phyloP scores from a whole-genome alignment of 2,113 vertebrate species.

The Sylvietta virens region DNA sequence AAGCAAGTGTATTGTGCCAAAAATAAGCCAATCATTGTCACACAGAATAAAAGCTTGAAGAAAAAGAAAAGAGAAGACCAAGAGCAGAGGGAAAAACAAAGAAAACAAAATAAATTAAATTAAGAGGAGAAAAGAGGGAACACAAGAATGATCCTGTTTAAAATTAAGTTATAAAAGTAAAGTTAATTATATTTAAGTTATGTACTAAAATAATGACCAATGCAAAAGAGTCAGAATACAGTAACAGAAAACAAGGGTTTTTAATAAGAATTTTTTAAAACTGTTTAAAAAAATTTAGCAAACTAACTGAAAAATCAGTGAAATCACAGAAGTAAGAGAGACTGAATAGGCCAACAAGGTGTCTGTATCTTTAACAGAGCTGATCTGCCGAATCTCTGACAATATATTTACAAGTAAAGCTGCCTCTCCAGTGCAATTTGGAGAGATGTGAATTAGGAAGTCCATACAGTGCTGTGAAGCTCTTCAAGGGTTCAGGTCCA shows the following conservation, averaged over 20 bases:
- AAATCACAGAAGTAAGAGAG: not conserved
- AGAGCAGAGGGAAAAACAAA: not conserved
- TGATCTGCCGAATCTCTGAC: not conserved
- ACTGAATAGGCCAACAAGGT: not conserved
- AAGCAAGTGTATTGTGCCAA: not conserved
- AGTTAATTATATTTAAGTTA: not conserved
- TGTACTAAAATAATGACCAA: not conserved
- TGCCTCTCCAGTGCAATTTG: not conserved
- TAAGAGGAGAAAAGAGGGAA: not conserved
- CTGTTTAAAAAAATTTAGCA: not conserved
- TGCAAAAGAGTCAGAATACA: not conserved
- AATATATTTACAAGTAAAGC: not conserved
- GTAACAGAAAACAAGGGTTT: not conserved
- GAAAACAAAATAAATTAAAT: not conserved
- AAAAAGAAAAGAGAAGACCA: not conserved
- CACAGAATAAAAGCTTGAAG: not conserved
- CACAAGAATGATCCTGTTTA: not conserved
- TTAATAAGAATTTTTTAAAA: not conserved
- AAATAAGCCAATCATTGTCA: not conserved
- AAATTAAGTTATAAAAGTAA: not conserved
- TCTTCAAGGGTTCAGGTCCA: not conserved
- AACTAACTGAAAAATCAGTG: not conserved
- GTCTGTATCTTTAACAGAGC: not conserved
- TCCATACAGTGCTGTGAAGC: not conserved
- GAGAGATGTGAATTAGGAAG: not conserved